phyloP scores from a whole-genome alignment of 2,888 invertebrate genomes.

The Agrenia bidenticulata region DNA sequence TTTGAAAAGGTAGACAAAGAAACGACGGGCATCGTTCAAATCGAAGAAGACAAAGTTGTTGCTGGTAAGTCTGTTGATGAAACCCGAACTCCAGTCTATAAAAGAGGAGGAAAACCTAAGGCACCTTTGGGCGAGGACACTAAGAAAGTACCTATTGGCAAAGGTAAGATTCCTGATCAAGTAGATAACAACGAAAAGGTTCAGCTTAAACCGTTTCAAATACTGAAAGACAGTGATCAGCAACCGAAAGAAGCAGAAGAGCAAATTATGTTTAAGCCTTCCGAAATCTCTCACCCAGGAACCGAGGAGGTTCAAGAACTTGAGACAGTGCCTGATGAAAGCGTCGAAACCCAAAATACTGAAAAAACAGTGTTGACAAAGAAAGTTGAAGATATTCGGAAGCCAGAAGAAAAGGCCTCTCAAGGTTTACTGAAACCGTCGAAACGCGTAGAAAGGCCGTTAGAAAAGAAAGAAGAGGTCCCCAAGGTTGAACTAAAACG shows the following conservation, averaged over 20 bases:
- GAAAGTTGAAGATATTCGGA: slow-evolving; percentile 2
- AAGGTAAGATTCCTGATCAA: slow-evolving; percentile 29
- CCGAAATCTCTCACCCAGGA: too few relatives aligned
- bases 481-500: slow-evolving; percentile 34
- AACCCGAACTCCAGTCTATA: slow-evolving; percentile 5
- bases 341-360: slow-evolving; percentile 1
- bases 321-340: too few relatives aligned
- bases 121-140: slow-evolving; percentile 14
- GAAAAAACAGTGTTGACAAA: too few relatives aligned
- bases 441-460: background rate
- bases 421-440: slow-evolving; percentile 1
- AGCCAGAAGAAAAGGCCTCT: slow-evolving; percentile 2
- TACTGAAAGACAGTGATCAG: slow-evolving; percentile 20
- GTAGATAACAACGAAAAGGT: slow-evolving; percentile 27
- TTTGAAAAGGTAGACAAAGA: too few relatives aligned
- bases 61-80: slow-evolving; percentile 25
- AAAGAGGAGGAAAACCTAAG: slow-evolving; percentile 48
- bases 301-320: too few relatives aligned
- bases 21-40: too few relatives aligned
- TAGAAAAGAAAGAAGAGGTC: slow-evolving; percentile 25
- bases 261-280: background rate
- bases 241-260: background rate
- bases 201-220: slow-evolving; percentile 54
- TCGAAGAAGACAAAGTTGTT: slow-evolving; percentile 4
- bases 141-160: slow-evolving; percentile 22